A percentile compares a stretch with the other conserved stretches of the same genome.
phyloP scores from a whole-genome alignment of 2,888 invertebrate species.

The Callyntrura guangdongensis region DNA sequence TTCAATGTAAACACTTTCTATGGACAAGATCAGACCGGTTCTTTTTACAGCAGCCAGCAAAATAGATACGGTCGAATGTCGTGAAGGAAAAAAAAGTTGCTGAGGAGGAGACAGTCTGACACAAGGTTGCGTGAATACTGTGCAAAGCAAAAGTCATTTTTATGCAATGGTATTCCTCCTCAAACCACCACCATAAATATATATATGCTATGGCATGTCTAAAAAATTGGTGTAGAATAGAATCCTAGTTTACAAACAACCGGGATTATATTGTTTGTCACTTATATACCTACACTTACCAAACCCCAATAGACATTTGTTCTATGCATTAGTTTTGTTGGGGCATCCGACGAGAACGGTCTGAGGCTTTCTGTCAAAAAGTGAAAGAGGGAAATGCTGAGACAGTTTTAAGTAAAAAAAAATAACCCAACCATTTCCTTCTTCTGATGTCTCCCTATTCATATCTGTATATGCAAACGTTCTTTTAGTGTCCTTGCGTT shows the following conservation, averaged over 20 bases:
- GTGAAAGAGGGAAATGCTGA: slow-evolving; percentile 69
- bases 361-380: slow-evolving; percentile 72
- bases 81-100: neutral
- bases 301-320: neutral
- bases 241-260: slow-evolving; percentile 7
- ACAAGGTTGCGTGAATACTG: slow-evolving; percentile 59
- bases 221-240: slow-evolving; percentile 13
- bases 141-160: slow-evolving; percentile 20
- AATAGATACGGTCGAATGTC: neutral
- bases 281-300: neutral
- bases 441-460: slow-evolving; percentile 39
- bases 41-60: neutral
- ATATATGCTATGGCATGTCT: neutral
- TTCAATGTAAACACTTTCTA: neutral
- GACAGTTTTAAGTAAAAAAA: slow-evolving; percentile 78
- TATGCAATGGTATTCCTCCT: neutral
- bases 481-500: slow-evolving; percentile 43
- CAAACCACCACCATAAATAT: neutral
- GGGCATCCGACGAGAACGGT: slow-evolving; percentile 12
- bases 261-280: neutral
- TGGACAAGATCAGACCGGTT: neutral
- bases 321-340: slow-evolving; percentile 24
- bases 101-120: slow-evolving; percentile 62
- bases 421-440: slow-evolving; percentile 75
- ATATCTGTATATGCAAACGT: neutral